Evolutionary conservation across 2,113 vertebrate species (phyloP), one percentile per base, ranked within the genome.

Genomic region (Atlantisia rogersi): DNA sequence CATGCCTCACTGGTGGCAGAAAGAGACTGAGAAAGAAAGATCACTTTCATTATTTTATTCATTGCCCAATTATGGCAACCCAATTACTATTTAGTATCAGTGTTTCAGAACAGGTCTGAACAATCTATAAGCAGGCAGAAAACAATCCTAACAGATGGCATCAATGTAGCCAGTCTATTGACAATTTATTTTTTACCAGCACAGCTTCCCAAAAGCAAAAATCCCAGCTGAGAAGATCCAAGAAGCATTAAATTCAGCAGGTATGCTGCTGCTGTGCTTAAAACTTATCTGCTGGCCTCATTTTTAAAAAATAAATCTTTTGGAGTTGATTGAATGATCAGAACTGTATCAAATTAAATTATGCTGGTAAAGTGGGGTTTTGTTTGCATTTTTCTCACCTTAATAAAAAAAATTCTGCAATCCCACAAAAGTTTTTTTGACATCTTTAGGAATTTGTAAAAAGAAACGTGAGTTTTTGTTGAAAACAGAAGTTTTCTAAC

Each of bases 61-160:
- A 63, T 74, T 90, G 16, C 11, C 53, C 7, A 82, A 42, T 88
- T 73, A 68, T 76, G 77, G 75, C 28, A 82, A 91, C 37, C 52
- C 31, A 95, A 42, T 86, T 95, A 63, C 50, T 86, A 92, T 39
- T 86, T 93, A 92, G 59, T 48, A 90, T 25, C 50, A 88, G 42
- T 35, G 78, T 93, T 94, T 88, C 78, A 92, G 39, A 70, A 78
- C 21, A 48, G 56, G 28, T 71, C 56, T 90, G 32, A 95, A 88
- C 62, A 94, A 65, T 65, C 4, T 63, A 37, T 69, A 18, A 69
- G 84, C 25, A 48, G 29, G 32, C 65, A 53, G 71, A 93, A 73
- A 71, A 44, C 9, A 15, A 40, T 46, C 53, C 15, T 60, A 78
- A 76, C 67, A 95, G 75, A 68, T 97, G 74, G 39, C 83, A 88